A percentile compares a stretch with the other conserved stretches of the same genome.
These are phyloP conservation scores for Micrastur ruficollis DNA, from an alignment of 2,797 vertebrate genomes.

Conservation along the genomic window DNA sequence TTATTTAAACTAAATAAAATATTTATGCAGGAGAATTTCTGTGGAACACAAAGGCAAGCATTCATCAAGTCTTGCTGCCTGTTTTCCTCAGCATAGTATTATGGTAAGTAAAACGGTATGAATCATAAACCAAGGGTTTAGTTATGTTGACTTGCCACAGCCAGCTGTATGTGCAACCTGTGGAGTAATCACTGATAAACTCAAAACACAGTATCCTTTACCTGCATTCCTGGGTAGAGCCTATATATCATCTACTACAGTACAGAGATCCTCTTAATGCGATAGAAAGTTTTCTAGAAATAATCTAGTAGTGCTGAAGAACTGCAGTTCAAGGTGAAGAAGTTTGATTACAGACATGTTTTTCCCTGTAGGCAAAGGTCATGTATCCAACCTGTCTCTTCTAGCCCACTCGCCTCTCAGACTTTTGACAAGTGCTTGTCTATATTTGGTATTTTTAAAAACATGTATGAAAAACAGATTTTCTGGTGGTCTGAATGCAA, in stretches of 20 bases:
- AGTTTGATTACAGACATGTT: background rate
- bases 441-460: background rate
- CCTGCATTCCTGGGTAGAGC: background rate
- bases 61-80: slow-evolving; percentile 41
- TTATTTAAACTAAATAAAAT: slow-evolving; percentile 71
- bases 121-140: slow-evolving; percentile 34
- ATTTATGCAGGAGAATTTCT: slow-evolving; percentile 58
- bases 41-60: slow-evolving; percentile 28
- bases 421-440: background rate
- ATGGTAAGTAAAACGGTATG: slow-evolving; percentile 14
- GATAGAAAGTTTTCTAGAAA: background rate
- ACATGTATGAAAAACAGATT: background rate
- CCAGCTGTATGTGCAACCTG: background rate
- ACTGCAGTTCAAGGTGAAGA: background rate
- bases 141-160: background rate
- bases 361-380: background rate
- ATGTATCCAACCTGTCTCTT: background rate
- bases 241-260: background rate
- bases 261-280: background rate
- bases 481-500: background rate
- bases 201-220: background rate
- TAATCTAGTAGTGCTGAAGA: background rate
- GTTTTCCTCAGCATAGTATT: slow-evolving; percentile 38
- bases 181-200: background rate
- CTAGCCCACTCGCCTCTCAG: background rate